Percentiles rank a stretch among this genome's conserved stretches.
phyloP scores from a whole-genome alignment of 2,797 vertebrate species.

The Diplodus puntazzo region DNA sequence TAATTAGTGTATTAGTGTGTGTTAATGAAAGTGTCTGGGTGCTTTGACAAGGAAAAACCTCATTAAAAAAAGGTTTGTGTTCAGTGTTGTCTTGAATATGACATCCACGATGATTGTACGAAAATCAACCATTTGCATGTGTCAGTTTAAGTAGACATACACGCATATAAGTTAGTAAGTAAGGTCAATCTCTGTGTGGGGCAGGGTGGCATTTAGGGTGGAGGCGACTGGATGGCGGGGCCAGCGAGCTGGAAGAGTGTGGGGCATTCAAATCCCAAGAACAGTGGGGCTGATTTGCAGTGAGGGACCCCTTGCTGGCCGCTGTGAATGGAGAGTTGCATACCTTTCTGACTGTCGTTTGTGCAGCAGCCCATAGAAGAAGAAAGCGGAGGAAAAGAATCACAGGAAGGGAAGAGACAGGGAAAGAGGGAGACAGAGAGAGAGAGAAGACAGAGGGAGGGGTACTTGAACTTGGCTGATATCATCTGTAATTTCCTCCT shows the following conservation, averaged over 20 bases:
- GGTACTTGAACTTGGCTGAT: slow-evolving; percentile 72
- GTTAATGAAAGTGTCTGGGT: neutral
- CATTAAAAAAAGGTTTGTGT: neutral
- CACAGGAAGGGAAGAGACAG: slow-evolving; percentile 40
- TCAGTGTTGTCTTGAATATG: neutral
- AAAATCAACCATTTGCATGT: neutral
- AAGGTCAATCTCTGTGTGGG: slow-evolving; percentile 2
- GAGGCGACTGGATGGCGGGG: slow-evolving; percentile 2
- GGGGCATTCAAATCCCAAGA: slow-evolving; percentile 55
- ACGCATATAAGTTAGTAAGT: neutral
- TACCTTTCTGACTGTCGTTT: slow-evolving; percentile 78
- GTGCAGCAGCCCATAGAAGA: slow-evolving; percentile 64
- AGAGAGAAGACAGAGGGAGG: neutral
- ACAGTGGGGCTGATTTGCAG: slow-evolving; percentile 71
- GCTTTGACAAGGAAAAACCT: neutral
- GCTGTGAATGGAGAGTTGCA: slow-evolving; percentile 77
- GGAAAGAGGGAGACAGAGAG: slow-evolving; percentile 16
- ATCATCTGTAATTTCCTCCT: slow-evolving; percentile 75
- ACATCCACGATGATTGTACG: neutral
- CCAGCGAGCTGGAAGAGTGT: slow-evolving; percentile 22
- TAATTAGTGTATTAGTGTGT: too few relatives aligned
- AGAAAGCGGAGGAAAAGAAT: slow-evolving; percentile 70
- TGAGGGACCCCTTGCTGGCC: slow-evolving; percentile 75
- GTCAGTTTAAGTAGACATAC: neutral
- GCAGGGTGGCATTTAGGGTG: neutral